phyloP scores from a whole-genome alignment of 2,797 vertebrate genomes.

The Dendrocincla fuliginosa region DNA sequence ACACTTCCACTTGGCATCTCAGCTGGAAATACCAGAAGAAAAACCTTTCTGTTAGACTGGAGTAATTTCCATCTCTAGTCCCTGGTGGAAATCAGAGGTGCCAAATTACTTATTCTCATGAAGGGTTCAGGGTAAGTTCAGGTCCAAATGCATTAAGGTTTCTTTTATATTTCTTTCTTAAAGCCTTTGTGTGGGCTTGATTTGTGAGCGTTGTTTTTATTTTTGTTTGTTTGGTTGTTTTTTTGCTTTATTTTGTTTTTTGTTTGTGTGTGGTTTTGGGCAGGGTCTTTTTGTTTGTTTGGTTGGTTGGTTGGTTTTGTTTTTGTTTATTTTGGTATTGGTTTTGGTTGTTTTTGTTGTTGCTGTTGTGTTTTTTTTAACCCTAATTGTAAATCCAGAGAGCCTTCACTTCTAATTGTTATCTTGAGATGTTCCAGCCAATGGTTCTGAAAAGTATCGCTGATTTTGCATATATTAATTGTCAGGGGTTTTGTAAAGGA shows the following conservation, averaged over 20 bases:
- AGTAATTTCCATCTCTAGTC: neutral
- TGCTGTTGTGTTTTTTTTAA: neutral
- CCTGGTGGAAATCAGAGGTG: conserved; percentile 16
- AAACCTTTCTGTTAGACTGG: neutral
- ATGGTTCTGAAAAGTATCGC: neutral
- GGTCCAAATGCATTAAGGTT: neutral
- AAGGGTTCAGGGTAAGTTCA: conserved; percentile 11
- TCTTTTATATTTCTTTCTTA: neutral
- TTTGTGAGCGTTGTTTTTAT: neutral
- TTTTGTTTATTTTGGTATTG: too few relatives aligned
- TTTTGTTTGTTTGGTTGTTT: neutral
- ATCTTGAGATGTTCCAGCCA: neutral
- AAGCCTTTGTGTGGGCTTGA: neutral
- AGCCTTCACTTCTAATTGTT: neutral
- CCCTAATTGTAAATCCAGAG: rapidly evolving
- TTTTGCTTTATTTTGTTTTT: too few relatives aligned
- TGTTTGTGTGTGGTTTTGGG: too few relatives aligned
- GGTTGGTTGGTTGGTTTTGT: too few relatives aligned
- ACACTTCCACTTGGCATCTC: conserved; percentile 42
- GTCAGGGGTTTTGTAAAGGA: neutral
- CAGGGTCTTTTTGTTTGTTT: too few relatives aligned
- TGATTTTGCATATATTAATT: neutral
- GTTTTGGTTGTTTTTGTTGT: too few relatives aligned
- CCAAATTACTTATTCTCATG: neutral
- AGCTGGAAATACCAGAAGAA: conserved; percentile 50